Evolutionary conservation across 2,888 invertebrate species (phyloP).

Genomic region (Balanococcus diminutus): DNA sequence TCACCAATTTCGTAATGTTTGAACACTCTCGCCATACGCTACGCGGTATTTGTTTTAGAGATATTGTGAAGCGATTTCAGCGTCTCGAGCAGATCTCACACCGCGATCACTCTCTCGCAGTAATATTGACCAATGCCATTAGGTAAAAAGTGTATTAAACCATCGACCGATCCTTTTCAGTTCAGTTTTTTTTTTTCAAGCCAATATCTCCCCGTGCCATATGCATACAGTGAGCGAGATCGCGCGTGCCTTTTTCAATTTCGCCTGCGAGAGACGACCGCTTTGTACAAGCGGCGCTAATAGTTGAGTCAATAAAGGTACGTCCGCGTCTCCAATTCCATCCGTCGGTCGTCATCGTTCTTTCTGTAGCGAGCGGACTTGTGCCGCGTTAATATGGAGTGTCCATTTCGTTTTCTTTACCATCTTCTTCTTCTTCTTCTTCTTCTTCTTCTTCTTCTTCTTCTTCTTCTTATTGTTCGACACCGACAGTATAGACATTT

Average conservation of each 20-base stretch:
- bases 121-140: slow-evolving; percentile 27
- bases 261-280: neutral
- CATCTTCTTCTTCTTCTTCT: too few relatives aligned
- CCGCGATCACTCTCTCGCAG: slow-evolving; percentile 2
- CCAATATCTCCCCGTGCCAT: neutral
- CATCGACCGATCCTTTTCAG: neutral
- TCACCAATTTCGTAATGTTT: slow-evolving; percentile 11
- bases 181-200: neutral
- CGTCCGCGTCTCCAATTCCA: neutral
- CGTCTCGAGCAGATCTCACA: slow-evolving; percentile 43
- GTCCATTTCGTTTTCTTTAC: neutral
- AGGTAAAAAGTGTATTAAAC: slow-evolving; percentile 9
- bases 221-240: neutral
- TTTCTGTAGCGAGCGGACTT: neutral
- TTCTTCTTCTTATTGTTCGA: too few relatives aligned
- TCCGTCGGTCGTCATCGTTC: neutral
- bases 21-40: neutral
- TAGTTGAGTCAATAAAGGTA: slow-evolving; percentile 24
- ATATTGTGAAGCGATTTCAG: slow-evolving; percentile 42
- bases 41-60: slow-evolving; percentile 31
- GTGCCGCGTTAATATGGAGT: neutral
- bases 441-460: neutral
- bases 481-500: neutral
- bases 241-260: slow-evolving; percentile 23
- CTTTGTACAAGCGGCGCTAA: slow-evolving; percentile 11